A percentile compares a stretch with the other conserved stretches of the same genome.
Conservation (phyloP, 2,888 invertebrate genomes). For the Anorthoa munda region DNA sequence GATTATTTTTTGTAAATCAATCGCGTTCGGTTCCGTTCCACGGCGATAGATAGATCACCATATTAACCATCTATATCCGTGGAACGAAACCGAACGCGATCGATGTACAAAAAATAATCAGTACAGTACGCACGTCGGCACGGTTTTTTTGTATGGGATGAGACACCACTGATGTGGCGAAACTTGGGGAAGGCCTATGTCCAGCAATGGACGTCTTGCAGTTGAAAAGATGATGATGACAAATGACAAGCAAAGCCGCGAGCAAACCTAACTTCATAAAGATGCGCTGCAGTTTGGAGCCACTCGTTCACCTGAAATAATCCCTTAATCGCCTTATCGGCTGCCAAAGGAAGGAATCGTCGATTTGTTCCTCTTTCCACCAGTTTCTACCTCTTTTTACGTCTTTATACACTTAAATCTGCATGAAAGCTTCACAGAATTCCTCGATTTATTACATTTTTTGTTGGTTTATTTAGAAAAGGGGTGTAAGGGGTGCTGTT, state of each 20-base stretch:
- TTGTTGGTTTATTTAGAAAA: slow-evolving; percentile 17
- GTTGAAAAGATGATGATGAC: too few species aligned
- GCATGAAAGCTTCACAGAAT: slow-evolving; percentile 24
- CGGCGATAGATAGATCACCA: too few species aligned
- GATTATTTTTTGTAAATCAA: too few species aligned
- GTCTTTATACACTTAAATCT: slow-evolving; percentile 33
- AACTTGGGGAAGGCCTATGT: too few species aligned
- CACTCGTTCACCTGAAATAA: slow-evolving; percentile 42
- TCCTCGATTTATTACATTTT: slow-evolving; percentile 34
- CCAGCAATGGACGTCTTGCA: too few species aligned
- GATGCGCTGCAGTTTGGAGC: slow-evolving; percentile 14
- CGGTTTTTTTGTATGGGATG: too few species aligned
- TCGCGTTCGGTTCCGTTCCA: too few species aligned
- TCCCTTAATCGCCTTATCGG: slow-evolving; percentile 39
- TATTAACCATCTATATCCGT: too few species aligned
- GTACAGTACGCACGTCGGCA: too few species aligned
- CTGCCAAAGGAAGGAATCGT: slow-evolving; percentile 17
- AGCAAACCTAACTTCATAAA: neutral
- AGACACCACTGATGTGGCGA: too few species aligned
- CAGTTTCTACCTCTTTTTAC: slow-evolving; percentile 11
- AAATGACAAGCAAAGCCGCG: neutral
- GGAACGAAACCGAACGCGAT: too few species aligned
- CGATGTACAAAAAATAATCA: too few species aligned
- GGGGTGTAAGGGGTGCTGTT: neutral
- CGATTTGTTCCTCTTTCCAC: slow-evolving; percentile 29